Evolutionary conservation across 2,797 vertebrate genomes (phyloP).

Genomic region (Trachops cirrhosus): DNA sequence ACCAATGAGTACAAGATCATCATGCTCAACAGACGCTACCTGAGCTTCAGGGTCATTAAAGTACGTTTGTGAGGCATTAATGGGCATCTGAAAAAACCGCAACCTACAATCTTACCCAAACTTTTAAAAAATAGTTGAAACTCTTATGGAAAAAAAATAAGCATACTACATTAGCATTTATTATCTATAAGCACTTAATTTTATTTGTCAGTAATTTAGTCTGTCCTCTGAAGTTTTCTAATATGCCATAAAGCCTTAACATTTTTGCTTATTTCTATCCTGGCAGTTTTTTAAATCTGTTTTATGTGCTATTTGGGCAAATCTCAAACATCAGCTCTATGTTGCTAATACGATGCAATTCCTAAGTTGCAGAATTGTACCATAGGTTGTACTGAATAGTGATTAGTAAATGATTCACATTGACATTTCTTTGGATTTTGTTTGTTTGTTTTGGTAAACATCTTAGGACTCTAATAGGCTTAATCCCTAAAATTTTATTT

Average conservation of each 20-base stretch:
- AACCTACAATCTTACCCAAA: not conserved
- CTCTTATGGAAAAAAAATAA: not conserved
- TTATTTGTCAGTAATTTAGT: not conserved
- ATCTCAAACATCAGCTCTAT: not conserved
- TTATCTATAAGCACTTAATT: not conserved
- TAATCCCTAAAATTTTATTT: slow-evolving; percentile 17
- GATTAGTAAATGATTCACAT: not conserved
- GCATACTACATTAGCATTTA: not conserved
- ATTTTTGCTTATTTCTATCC: not conserved
- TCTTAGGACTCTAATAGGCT: not conserved
- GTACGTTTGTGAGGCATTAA: slow-evolving; percentile 72
- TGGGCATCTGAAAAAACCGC: not conserved
- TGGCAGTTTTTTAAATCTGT: not conserved
- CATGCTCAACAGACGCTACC: slow-evolving; percentile 96
- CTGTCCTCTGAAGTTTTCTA: slow-evolving; percentile 13
- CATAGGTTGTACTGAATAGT: not conserved
- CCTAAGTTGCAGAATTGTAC: not conserved
- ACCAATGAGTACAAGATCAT: slow-evolving; percentile 99
- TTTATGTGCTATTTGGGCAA: not conserved
- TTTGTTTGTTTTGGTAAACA: not conserved
- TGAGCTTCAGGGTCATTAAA: slow-evolving; percentile 98
- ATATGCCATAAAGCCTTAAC: not conserved
- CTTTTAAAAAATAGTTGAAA: not conserved
- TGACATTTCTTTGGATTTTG: not conserved
- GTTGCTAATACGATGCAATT: not conserved